phyloP scores from a whole-genome alignment of 1,140 invertebrate genomes.

The Anadara kagoshimensis region DNA sequence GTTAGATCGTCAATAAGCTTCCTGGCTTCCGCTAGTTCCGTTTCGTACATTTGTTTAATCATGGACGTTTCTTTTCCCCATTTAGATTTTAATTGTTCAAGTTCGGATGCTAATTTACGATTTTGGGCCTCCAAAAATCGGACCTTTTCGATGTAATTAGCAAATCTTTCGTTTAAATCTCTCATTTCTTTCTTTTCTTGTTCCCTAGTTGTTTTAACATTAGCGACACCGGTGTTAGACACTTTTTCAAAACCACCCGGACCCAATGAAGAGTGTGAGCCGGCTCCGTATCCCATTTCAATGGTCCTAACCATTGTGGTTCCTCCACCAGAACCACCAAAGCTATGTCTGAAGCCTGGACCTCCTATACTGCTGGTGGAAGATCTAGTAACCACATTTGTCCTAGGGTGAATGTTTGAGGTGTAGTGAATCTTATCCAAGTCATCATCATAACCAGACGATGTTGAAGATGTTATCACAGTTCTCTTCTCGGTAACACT shows the following conservation, averaged over 20 bases:
- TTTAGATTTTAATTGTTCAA: slow-evolving; percentile 70
- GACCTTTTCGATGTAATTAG: slow-evolving; percentile 77
- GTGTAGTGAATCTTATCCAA: slow-evolving; percentile 53
- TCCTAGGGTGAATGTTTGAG: slow-evolving; percentile 54
- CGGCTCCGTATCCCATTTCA: slow-evolving; percentile 52
- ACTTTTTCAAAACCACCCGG: slow-evolving; percentile 61
- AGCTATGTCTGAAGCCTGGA: slow-evolving; percentile 30
- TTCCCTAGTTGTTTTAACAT: slow-evolving; percentile 72
- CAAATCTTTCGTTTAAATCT: slow-evolving; percentile 76
- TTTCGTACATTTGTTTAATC: slow-evolving; percentile 76
- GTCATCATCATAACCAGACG: slow-evolving; percentile 21
- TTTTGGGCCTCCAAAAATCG: slow-evolving; percentile 77
- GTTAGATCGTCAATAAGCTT: slow-evolving; percentile 69
- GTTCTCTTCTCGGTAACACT: slow-evolving; percentile 65
- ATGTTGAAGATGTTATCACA: slow-evolving; percentile 56
- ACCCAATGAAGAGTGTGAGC: slow-evolving; percentile 30
- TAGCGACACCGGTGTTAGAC: slow-evolving; percentile 68
- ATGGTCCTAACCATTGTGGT: slow-evolving; percentile 48
- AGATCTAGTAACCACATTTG: slow-evolving; percentile 45
- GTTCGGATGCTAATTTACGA: slow-evolving; percentile 74
- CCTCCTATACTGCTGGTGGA: slow-evolving; percentile 27
- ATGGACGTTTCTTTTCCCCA: slow-evolving; percentile 75
- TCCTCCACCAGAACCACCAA: slow-evolving; percentile 35
- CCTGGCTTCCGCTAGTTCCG: slow-evolving; percentile 71
- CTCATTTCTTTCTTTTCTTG: slow-evolving; percentile 76